Evolutionary conservation across 2,113 vertebrate species (phyloP).

Genomic region (Chlorodrepanis virens): DNA sequence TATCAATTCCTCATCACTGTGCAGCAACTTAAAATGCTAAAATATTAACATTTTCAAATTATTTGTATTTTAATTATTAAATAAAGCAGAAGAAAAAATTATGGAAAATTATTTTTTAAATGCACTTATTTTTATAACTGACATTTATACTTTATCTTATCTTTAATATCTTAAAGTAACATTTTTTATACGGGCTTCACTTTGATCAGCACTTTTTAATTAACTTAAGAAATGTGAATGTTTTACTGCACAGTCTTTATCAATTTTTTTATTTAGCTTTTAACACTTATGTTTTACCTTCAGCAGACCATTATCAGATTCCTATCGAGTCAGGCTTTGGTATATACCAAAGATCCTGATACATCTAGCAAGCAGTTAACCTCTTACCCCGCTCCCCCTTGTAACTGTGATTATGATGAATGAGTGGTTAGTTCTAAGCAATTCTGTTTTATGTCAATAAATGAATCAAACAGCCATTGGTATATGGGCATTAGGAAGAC

Average conservation of each 20-base stretch:
- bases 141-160: constrained; percentile 60
- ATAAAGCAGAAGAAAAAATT: not conserved
- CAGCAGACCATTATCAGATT: constrained; percentile 48
- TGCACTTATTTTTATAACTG: constrained; percentile 45
- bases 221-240: constrained; percentile 60
- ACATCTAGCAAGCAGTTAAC: constrained; percentile 60
- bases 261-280: constrained; percentile 44
- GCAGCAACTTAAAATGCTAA: constrained; percentile 52
- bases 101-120: constrained; percentile 38
- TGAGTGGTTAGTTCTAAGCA: constrained; percentile 34
- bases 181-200: constrained; percentile 55
- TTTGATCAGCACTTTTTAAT: constrained; percentile 66
- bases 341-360: constrained; percentile 33
- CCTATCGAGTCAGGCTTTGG: constrained; percentile 6
- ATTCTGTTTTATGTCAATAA: constrained; percentile 64
- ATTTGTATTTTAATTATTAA: constrained; percentile 62
- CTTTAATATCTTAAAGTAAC: constrained; percentile 66
- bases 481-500: not conserved
- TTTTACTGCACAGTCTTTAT: constrained; percentile 44
- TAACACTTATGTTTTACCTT: constrained; percentile 68
- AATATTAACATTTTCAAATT: constrained; percentile 62
- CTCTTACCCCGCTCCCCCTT: constrained; percentile 39
- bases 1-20: constrained; percentile 51
- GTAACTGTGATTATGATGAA: constrained; percentile 59
- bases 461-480: constrained; percentile 54